Evolutionary conservation across 2,888 invertebrate genomes (phyloP).

Genomic region (Rotaria socialis): DNA sequence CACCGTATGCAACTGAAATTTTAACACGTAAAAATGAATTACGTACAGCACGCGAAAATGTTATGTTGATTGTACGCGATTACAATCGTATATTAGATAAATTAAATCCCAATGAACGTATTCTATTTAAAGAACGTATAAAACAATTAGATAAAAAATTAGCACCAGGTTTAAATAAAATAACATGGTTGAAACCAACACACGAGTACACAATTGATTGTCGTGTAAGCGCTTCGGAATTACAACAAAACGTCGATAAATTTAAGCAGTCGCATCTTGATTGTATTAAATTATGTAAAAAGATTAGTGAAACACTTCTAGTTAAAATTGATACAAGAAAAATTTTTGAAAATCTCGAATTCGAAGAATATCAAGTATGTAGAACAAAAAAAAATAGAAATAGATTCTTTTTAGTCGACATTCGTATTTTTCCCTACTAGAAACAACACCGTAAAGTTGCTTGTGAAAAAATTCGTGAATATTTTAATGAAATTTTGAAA

Average conservation of each 20-base stretch:
- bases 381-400: not conserved
- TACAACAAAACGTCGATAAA: constrained; percentile 64
- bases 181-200: constrained; percentile 59
- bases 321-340: constrained; percentile 58
- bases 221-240: constrained; percentile 55
- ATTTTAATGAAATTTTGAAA: constrained; percentile 55
- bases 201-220: constrained; percentile 59
- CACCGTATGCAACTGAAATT: constrained; percentile 68
- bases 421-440: not conserved
- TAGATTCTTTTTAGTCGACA: no score
- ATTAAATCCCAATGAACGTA: constrained; percentile 72
- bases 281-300: constrained; percentile 53
- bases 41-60: constrained; percentile 56
- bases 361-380: constrained; percentile 56
- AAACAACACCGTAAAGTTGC: constrained; percentile 61
- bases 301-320: constrained; percentile 57
- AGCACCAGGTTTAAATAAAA: constrained; percentile 59
- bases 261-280: constrained; percentile 73
- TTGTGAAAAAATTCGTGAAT: constrained; percentile 52
- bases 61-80: constrained; percentile 58
- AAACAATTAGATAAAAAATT: constrained; percentile 62
- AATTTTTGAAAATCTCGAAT: constrained; percentile 58
- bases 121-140: constrained; percentile 73
- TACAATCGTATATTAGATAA: constrained; percentile 62
- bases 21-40: constrained; percentile 60